phyloP scores from a whole-genome alignment of 2,113 vertebrate genomes.

The Bagarius yarrelli region DNA sequence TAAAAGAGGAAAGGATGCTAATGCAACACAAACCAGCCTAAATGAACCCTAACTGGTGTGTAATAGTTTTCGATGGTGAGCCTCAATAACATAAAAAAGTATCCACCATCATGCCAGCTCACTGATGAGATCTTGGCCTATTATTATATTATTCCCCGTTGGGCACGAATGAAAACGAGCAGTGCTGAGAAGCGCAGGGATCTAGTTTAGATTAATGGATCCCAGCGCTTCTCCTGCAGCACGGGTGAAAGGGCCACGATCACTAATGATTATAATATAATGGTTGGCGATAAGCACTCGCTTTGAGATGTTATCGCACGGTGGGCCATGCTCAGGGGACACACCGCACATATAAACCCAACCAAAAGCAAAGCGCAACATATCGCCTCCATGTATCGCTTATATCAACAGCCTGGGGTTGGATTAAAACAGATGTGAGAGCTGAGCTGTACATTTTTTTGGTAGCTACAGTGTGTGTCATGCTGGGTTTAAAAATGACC shows the following conservation, averaged over 20 bases:
- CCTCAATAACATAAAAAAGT: conserved; percentile 35
- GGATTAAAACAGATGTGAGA: conserved; percentile 49
- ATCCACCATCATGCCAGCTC: conserved; percentile 46
- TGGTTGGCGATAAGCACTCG: conserved; percentile 76
- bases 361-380: conserved; percentile 55
- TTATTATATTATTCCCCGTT: conserved; percentile 52
- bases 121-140: conserved; percentile 53
- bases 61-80: conserved; percentile 43
- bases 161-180: conserved; percentile 52
- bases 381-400: conserved; percentile 51
- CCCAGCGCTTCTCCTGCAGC: conserved; percentile 70
- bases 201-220: conserved; percentile 73
- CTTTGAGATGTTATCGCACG: conserved; percentile 75
- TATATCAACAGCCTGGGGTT: conserved; percentile 59
- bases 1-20: conserved; percentile 14
- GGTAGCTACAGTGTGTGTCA: conserved; percentile 18
- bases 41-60: conserved; percentile 31
- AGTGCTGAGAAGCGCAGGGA: conserved; percentile 53
- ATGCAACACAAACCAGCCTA: conserved; percentile 19
- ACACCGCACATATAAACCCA: conserved; percentile 60
- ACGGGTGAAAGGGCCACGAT: conserved; percentile 75
- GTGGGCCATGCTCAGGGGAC: conserved; percentile 72
- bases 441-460: conserved; percentile 29
- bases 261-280: conserved; percentile 81
- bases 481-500: neutral